Conservation (phyloP, 2,888 invertebrate genomes). For the Epinotia brunnichana region DNA sequence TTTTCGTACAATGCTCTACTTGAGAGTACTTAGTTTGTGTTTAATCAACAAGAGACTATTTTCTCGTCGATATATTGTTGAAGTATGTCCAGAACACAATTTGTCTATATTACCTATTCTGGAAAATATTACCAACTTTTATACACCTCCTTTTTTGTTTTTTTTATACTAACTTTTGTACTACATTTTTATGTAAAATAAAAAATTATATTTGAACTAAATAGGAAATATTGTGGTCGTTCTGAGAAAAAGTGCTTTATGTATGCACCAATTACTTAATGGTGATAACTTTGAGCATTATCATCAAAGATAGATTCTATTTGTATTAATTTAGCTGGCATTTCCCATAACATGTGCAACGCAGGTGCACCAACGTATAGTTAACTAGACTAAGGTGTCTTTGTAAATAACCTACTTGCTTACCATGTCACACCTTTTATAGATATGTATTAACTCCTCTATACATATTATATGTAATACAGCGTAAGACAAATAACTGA, state of each 20-base stretch:
- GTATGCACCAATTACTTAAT: neutral
- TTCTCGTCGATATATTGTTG: neutral
- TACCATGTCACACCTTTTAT: no score
- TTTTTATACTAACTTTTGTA: no score
- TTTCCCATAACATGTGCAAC: constrained; percentile 17
- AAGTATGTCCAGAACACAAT: neutral
- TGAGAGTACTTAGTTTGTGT: neutral
- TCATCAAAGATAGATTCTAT: constrained; percentile 14
- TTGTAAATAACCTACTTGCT: neutral
- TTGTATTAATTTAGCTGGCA: constrained; percentile 23
- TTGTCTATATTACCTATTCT: no score
- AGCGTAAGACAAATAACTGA: no score
- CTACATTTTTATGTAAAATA: no score
- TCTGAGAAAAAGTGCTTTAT: no score
- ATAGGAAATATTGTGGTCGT: no score
- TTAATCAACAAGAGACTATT: neutral
- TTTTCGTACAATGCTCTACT: neutral
- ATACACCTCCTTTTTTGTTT: no score
- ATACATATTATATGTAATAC: neutral
- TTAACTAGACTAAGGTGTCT: neutral
- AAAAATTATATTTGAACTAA: no score
- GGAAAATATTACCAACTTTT: no score
- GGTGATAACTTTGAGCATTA: neutral
- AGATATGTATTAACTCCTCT: neutral
- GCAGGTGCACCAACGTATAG: constrained; percentile 25